A percentile compares a stretch with the other conserved stretches of the same genome.
Evolutionary conservation across 2,888 invertebrate genomes (phyloP).

Genomic region (Coremacera marginata): DNA sequence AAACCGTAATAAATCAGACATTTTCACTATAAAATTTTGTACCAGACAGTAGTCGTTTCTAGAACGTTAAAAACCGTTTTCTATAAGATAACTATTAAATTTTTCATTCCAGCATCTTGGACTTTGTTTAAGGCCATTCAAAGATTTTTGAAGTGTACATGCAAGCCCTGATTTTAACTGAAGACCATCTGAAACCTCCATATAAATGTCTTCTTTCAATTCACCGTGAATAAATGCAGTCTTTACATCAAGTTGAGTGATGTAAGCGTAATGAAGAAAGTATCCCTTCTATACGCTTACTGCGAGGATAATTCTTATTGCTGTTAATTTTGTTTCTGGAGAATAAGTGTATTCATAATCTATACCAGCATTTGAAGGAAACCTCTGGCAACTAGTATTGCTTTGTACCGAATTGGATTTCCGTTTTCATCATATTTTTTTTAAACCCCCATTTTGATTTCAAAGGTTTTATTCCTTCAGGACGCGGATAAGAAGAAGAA

Average conservation of each 20-base stretch:
- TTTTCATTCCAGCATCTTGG: slow-evolving; percentile 29
- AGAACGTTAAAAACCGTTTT: slow-evolving; percentile 16
- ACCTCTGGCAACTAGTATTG: neutral
- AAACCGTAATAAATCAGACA: neutral
- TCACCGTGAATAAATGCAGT: slow-evolving; percentile 29
- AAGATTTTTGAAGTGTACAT: slow-evolving; percentile 7
- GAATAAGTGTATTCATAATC: neutral
- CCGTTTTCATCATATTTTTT: slow-evolving; percentile 15
- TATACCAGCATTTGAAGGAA: too few relatives aligned
- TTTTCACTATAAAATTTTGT: slow-evolving; percentile 13
- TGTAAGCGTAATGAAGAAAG: neutral
- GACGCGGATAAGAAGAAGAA: neutral
- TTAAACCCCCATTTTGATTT: slow-evolving; percentile 29
- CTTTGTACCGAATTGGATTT: slow-evolving; percentile 22
- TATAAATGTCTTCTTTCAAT: slow-evolving; percentile 8
- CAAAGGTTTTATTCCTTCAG: slow-evolving; percentile 11
- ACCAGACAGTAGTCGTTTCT: slow-evolving; percentile 34
- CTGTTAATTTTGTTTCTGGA: slow-evolving; percentile 28
- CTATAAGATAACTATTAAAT: slow-evolving; percentile 13
- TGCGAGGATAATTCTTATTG: slow-evolving; percentile 23
- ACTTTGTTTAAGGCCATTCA: slow-evolving; percentile 31
- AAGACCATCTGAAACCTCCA: slow-evolving; percentile 11
- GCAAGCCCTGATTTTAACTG: neutral
- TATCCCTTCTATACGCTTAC: slow-evolving; percentile 14
- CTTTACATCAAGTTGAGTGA: slow-evolving; percentile 33